Base-by-base conservation (phyloP, 2,797 vertebrate genomes). In the Anniella stebbinsi region DNA sequence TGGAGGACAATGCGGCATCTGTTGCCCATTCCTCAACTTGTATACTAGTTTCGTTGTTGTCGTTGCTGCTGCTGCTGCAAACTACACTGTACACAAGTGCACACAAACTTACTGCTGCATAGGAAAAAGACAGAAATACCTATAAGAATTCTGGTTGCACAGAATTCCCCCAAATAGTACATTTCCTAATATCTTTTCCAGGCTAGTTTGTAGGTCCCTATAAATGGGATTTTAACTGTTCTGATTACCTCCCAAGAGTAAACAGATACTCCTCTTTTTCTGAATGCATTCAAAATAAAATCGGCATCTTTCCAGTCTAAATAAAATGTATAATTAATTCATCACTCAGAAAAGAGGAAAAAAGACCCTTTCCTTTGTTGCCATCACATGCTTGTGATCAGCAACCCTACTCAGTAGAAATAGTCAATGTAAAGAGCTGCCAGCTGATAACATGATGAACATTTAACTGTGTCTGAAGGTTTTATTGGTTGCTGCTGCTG, bases 101-200 rank as follows among this genome's bases (percentile, higher is more conserved):
- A 54, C 33, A 80, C 23, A 70, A 28, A 38, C 33, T 69, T 87
- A 21, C 66, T 69, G 21, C 66, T 38, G 45, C 57, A 23, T 57
- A 84, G 92, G 78, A 91, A 88, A 94, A 93, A 95, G 94, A 93
- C 95, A 94, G 95, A 94, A 95, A 92, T 94, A 94, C 90, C 92
- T 94, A 81, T 95, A 92, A 94, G 94, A 84, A 95, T 93, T 88
- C 88, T 21, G 9, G 80, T 38, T 63, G 78, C 15, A 13, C 69
- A 0, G 57, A 45, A 67, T 87, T 89, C 91, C 73, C 93, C 91
- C 86, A 30, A 8, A 7, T 45, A 87, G 90, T 91, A 0, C 86
- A 48, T 1, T 77, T 77, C 80, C 83, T 89, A 87, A 90, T 94
- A 88, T 87, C 93, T 95, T 95, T 95, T 95, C 95, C 93, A 94